A percentile compares a stretch with the other conserved stretches of the same genome.
phyloP scores from a whole-genome alignment of 2,797 vertebrate genomes.

The Spondyliosoma cantharus region DNA sequence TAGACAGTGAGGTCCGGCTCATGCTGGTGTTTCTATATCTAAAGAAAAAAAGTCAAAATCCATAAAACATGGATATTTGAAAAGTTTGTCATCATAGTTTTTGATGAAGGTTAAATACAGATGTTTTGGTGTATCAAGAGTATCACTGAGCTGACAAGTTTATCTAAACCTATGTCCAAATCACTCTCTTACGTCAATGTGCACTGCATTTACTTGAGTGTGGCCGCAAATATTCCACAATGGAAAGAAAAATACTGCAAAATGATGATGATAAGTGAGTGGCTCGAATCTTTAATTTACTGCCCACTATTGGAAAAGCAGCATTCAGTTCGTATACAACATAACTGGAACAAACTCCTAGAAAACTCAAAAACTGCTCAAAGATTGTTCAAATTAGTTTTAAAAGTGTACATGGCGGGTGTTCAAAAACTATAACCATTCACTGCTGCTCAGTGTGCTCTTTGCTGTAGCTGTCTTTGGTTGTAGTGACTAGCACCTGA shows the following conservation, averaged over 20 bases:
- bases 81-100: neutral
- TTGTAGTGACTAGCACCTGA: no score
- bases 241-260: neutral
- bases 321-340: neutral
- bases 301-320: neutral
- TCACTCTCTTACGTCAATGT: neutral
- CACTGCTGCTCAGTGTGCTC: no score
- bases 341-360: neutral
- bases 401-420: no score
- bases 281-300: no score
- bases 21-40: slow-evolving; percentile 43
- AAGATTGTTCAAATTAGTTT: no score
- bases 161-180: neutral
- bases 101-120: neutral
- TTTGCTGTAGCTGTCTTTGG: no score
- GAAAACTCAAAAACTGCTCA: neutral
- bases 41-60: slow-evolving; percentile 39
- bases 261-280: neutral
- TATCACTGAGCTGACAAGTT: neutral
- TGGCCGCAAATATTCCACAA: neutral
- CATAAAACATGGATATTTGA: slow-evolving; percentile 24
- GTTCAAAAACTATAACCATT: no score
- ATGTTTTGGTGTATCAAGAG: neutral
- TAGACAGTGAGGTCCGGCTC: slow-evolving; percentile 24
- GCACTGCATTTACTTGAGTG: neutral